These are phyloP conservation scores for Protosalanx chinensis DNA, from an alignment of 2,797 vertebrate genomes.

Conservation along the genomic window DNA sequence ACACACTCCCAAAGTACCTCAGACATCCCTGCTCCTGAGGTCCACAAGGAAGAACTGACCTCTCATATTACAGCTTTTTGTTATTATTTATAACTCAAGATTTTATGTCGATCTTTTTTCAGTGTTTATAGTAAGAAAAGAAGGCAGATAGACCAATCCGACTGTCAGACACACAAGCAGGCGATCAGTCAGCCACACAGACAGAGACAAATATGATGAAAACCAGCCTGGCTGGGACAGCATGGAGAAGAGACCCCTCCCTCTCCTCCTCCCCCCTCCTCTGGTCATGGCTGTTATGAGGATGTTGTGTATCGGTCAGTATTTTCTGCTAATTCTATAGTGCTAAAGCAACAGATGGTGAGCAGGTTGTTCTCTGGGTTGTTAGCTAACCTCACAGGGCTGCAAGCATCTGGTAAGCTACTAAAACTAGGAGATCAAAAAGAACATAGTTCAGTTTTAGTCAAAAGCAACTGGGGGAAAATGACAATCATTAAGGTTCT, in stretches of 20 bases:
- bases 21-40: conserved; percentile 32
- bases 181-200: not conserved
- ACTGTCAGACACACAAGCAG: not conserved
- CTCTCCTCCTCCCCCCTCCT: not conserved
- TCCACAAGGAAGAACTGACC: conserved; percentile 16
- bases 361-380: not conserved
- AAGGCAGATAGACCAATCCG: conserved; percentile 37
- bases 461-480: conserved; percentile 1
- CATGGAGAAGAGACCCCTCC: conserved; percentile 7
- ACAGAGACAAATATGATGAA: not conserved
- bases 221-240: conserved; percentile 21
- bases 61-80: conserved; percentile 7
- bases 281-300: not conserved
- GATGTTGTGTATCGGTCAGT: not conserved
- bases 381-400: conserved; percentile 4
- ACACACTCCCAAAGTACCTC: conserved; percentile 14
- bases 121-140: conserved; percentile 58
- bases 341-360: conserved; percentile 1
- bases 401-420: conserved; percentile 24
- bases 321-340: not conserved
- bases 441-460: not conserved
- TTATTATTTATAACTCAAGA: conserved; percentile 37
- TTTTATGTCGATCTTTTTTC: conserved; percentile 29
- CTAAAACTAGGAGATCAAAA: conserved; percentile 27
- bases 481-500: conserved; percentile 40